Evolutionary conservation across 2,797 vertebrate genomes (phyloP).

Genomic region (Rhinophrynus dorsalis): DNA sequence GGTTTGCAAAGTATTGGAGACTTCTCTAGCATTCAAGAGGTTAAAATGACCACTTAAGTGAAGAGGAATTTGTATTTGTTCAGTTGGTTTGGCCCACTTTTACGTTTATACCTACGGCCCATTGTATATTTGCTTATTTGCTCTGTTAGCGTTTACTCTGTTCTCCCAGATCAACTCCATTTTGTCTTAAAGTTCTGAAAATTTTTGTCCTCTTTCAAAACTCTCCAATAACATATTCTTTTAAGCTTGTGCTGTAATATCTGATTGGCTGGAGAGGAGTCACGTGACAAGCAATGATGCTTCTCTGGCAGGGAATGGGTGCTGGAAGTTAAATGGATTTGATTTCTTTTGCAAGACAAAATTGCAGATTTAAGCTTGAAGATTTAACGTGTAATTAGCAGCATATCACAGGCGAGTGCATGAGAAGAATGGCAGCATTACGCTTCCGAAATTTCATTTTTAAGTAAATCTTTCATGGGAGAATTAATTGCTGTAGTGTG

Average conservation of each 20-base stretch:
- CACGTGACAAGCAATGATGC: neutral
- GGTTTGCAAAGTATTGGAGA: no score
- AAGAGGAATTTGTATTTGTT: no score
- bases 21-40: no score
- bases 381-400: constrained; percentile 80
- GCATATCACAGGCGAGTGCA: constrained; percentile 80
- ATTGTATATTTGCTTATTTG: no score
- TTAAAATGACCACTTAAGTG: no score
- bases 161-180: no score
- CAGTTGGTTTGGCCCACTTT: no score
- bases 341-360: constrained; percentile 41
- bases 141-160: no score
- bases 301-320: constrained; percentile 25
- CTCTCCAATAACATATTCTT: neutral
- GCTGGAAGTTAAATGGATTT: constrained; percentile 45
- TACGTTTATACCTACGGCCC: no score
- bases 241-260: neutral
- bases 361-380: constrained; percentile 67
- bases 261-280: neutral
- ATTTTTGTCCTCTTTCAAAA: no score
- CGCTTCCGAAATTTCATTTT: constrained; percentile 81
- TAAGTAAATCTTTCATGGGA: constrained; percentile 80
- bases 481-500: constrained; percentile 74
- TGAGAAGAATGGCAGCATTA: constrained; percentile 80
- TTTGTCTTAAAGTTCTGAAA: no score